Base-by-base conservation (phyloP, 2,888 invertebrate species). In the Thalpophila matura region DNA sequence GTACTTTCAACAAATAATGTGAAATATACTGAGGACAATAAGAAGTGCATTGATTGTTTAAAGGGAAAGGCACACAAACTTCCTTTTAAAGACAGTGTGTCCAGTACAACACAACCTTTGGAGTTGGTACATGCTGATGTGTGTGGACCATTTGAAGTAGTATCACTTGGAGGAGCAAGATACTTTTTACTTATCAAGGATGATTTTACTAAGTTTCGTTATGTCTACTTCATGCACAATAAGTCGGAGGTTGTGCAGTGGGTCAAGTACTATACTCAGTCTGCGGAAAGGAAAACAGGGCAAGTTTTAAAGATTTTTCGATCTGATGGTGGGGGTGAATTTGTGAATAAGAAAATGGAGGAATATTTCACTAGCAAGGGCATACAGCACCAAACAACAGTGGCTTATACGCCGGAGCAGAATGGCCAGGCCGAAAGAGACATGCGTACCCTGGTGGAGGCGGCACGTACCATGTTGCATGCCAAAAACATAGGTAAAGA, bases 61-160 rank as follows among this genome's bases (percentile, higher is more conserved):
- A 38, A 50, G 35, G 50, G 38, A 22, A 50, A 50, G 24, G 16
- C 18, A 38, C 50, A 50, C 12, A 16, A 26, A 4, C 12, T 50
- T 12, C 37, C 38, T 14, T 50, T 50, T 50, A 38, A 38, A 27
- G 27, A 38, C 10, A 49, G 35, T 24, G 31, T 20, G 10, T 20
- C n/a, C 22, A 12, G n/a, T 37, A 38, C 27, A 16, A 38, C 12
- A 27, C 7, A 51, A 18, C 12, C 27, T n/a, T 38, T 50, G 26
- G 38, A 51, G n/a, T 29, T 51, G 27, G 33, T 51, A 5, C 49
- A 49, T 37, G 35, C 49, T 4, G 49, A 49, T 49, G 49, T 49
- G 6, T 47, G 47, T 33, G 47, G 47, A 27, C 45, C 45, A 16
- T 27, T 45, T 4, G 45, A 45, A 27, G 27, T 45, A 6, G 16